Conservation (phyloP, 2,797 vertebrate genomes). For the Lycodopsis pacificus region DNA sequence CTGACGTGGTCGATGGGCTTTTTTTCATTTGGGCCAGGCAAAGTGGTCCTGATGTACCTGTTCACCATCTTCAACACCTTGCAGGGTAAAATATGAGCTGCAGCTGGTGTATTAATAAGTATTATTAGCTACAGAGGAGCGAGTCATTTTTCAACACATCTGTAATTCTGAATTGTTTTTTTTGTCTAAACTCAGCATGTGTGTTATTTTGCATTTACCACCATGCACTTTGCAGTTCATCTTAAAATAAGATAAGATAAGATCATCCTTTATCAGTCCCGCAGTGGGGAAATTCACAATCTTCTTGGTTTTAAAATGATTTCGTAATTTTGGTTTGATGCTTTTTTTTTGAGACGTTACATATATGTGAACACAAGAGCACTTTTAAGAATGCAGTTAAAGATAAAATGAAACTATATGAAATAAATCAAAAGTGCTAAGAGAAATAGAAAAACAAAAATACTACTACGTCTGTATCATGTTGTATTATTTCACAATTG, state of each 20-base stretch:
- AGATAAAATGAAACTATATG: not conserved
- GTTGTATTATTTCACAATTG: not conserved
- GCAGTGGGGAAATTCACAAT: too few species aligned
- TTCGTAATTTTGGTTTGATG: not conserved
- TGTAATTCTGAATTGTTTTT: not conserved
- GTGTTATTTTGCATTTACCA: not conserved
- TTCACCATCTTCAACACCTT: constrained; percentile 90
- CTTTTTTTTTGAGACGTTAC: not conserved
- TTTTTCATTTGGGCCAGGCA: constrained; percentile 86
- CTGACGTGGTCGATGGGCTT: constrained; percentile 90
- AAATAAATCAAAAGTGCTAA: not conserved
- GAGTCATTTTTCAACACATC: not conserved
- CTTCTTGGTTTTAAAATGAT: not conserved
- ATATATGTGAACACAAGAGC: not conserved
- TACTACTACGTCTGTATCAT: not conserved
- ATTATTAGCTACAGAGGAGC: not conserved
- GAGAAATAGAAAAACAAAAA: not conserved
- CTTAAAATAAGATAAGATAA: too few species aligned
- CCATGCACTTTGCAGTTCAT: not conserved
- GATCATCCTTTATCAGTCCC: too few species aligned
- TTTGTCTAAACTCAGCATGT: not conserved
- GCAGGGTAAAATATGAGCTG: constrained; percentile 84
- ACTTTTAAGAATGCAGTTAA: constrained; percentile 1
- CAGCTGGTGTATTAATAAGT: not conserved
- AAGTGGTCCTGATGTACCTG: constrained; percentile 86